A percentile compares a stretch with the other conserved stretches of the same genome.
phyloP scores from a whole-genome alignment of 64 coral and sea anemone genomes.

The Montipora sp. region DNA sequence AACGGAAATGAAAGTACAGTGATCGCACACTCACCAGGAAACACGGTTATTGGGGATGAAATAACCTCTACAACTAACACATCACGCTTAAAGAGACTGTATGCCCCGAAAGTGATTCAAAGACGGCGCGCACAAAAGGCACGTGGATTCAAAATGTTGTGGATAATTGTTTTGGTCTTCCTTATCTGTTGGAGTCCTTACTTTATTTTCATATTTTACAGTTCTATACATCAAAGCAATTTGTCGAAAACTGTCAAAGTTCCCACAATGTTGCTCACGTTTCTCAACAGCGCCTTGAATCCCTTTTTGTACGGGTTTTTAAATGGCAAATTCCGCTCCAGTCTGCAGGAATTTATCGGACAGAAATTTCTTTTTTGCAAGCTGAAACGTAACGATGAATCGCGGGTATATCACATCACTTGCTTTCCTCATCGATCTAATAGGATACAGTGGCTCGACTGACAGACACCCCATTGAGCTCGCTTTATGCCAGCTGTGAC shows the following conservation, averaged over 20 bases:
- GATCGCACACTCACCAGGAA: constrained; percentile 39
- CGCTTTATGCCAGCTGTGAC: too few relatives aligned
- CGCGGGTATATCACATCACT: constrained; percentile 41
- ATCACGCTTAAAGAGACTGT: not conserved
- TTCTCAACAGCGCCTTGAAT: constrained; percentile 84
- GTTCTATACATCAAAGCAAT: constrained; percentile 53
- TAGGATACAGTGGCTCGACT: too few relatives aligned
- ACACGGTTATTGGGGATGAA: constrained; percentile 61
- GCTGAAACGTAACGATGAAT: constrained; percentile 4
- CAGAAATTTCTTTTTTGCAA: constrained; percentile 71
- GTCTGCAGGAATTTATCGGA: constrained; percentile 57
- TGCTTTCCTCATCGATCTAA: not conserved
- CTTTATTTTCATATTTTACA: constrained; percentile 92
- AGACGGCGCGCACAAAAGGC: constrained; percentile 40
- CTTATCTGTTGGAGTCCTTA: constrained; percentile 91
- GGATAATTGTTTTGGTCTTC: constrained; percentile 81
- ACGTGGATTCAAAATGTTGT: constrained; percentile 81
- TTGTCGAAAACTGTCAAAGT: constrained; percentile 74
- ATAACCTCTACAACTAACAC: constrained; percentile 87
- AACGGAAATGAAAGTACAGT: constrained; percentile 3
- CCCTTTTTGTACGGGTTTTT: constrained; percentile 93
- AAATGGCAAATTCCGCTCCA: constrained; percentile 75
- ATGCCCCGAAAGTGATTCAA: not conserved
- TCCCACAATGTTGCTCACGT: constrained; percentile 69
- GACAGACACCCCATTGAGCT: too few relatives aligned